Conservation (phyloP, 2,888 invertebrate genomes). For the Drosophila anomelani region DNA sequence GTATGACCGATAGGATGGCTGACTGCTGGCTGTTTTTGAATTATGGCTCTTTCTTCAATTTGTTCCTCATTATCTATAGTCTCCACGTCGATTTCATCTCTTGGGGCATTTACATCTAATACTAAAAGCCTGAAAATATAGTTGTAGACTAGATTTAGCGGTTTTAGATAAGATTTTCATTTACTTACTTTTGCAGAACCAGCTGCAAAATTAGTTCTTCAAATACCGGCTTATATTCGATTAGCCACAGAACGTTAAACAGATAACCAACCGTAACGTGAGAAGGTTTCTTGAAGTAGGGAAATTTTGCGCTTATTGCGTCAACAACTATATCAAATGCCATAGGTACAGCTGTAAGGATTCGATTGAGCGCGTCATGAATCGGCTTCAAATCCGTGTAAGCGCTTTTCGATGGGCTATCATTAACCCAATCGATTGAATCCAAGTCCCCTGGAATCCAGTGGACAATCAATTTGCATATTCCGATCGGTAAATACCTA, state of each 20-base stretch:
- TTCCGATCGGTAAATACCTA: slow-evolving; percentile 87
- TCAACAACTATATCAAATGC: slow-evolving; percentile 89
- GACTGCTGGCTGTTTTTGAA: slow-evolving; percentile 78
- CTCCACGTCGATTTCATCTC: slow-evolving; percentile 87
- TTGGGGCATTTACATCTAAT: slow-evolving; percentile 89
- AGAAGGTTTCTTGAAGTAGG: slow-evolving; percentile 90
- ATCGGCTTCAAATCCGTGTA: slow-evolving; percentile 87
- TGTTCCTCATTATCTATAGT: slow-evolving; percentile 84
- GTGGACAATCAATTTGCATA: slow-evolving; percentile 87
- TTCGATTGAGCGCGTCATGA: slow-evolving; percentile 86
- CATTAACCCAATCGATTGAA: slow-evolving; percentile 87
- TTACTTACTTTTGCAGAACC: slow-evolving; percentile 87
- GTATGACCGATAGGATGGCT: slow-evolving; percentile 87
- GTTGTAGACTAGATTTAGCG: background rate
- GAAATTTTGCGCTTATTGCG: slow-evolving; percentile 88
- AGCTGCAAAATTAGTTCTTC: slow-evolving; percentile 89
- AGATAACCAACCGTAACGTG: slow-evolving; percentile 90
- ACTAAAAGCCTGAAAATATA: slow-evolving; percentile 87
- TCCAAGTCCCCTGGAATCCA: slow-evolving; percentile 86
- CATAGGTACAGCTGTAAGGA: slow-evolving; percentile 86
- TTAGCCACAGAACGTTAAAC: slow-evolving; percentile 91
- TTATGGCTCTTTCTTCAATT: slow-evolving; percentile 75
- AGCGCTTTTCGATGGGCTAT: slow-evolving; percentile 86
- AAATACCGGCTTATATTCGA: slow-evolving; percentile 90
- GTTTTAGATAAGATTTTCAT: background rate